phyloP scores from a whole-genome alignment of 2,888 invertebrate genomes.

The Acronicta alni region DNA sequence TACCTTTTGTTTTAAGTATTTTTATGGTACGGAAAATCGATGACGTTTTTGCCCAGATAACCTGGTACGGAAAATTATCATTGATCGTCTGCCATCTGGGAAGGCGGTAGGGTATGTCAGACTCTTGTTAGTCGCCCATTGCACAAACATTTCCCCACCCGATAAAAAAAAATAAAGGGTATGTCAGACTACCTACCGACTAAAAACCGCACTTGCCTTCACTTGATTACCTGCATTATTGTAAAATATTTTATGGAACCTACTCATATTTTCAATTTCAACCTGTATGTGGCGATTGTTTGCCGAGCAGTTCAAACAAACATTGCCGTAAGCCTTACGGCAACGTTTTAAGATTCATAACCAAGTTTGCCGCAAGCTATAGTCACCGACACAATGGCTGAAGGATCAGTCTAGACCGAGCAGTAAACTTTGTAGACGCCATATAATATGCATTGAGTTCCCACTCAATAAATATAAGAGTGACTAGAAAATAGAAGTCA shows the following conservation, averaged over 20 bases:
- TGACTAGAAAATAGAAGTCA: not conserved
- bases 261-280: not conserved
- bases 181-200: no score
- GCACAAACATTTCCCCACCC: no score
- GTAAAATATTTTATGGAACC: not conserved
- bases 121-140: no score
- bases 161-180: no score
- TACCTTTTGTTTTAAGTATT: no score
- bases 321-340: not conserved
- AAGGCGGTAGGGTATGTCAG: no score
- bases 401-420: slow-evolving; percentile 34
- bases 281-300: not conserved
- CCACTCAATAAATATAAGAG: slow-evolving; percentile 15
- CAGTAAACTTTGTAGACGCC: slow-evolving; percentile 35
- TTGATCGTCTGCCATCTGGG: no score
- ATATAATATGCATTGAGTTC: slow-evolving; percentile 22
- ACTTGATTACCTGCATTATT: no score
- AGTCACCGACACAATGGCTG: slow-evolving; percentile 22
- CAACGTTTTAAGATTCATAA: slow-evolving; percentile 15
- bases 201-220: no score
- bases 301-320: slow-evolving; percentile 1
- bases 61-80: no score
- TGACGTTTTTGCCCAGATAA: no score
- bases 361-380: slow-evolving; percentile 9
- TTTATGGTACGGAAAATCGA: no score